Evolutionary conservation across 2,888 invertebrate species (phyloP).

Genomic region (Pollenia amentaria): DNA sequence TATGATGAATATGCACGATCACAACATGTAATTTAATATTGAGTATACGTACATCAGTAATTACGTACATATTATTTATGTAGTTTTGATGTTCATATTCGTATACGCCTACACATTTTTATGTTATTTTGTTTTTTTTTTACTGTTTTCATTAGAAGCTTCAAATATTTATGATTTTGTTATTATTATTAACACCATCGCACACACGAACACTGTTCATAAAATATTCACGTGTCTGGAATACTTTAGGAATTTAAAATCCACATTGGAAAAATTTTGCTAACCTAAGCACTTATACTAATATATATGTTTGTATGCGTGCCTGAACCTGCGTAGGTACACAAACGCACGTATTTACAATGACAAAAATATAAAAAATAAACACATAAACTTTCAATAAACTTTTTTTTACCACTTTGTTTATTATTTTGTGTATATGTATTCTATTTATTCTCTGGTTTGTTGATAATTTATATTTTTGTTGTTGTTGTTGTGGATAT

Average conservation of each 20-base stretch:
- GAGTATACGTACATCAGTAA: background rate
- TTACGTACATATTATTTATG: background rate
- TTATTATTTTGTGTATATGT: no score
- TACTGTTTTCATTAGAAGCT: background rate
- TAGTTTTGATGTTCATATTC: background rate
- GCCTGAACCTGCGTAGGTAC: background rate
- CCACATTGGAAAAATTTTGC: background rate
- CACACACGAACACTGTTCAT: slow-evolving; percentile 3
- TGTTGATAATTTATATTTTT: no score
- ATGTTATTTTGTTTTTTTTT: background rate
- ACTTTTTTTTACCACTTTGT: no score
- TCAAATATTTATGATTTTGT: slow-evolving; percentile 7
- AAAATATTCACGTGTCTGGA: slow-evolving; percentile 48
- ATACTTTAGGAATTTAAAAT: slow-evolving; percentile 5
- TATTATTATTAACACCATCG: background rate
- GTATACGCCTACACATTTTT: background rate
- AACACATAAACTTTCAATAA: background rate
- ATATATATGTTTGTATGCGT: background rate
- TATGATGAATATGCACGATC: slow-evolving; percentile 23
- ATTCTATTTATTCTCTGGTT: no score
- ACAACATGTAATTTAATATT: slow-evolving; percentile 1
- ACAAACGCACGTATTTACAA: background rate
- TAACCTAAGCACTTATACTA: background rate
- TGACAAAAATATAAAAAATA: background rate
- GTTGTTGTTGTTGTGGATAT: no score